phyloP scores from a whole-genome alignment of 2,113 vertebrate species.

The Dicentrarchus labrax region DNA sequence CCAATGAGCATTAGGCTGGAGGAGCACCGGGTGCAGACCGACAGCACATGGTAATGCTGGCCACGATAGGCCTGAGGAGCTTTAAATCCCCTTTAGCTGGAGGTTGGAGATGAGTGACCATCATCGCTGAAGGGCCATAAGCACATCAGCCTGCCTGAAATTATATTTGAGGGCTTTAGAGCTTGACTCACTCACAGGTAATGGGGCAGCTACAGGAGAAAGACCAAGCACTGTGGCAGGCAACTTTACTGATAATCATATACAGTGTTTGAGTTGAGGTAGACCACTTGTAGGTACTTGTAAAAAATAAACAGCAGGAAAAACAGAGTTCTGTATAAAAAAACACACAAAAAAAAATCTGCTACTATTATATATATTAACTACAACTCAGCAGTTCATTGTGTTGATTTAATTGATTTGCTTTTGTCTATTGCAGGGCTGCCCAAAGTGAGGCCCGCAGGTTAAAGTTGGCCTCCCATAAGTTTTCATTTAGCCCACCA shows the following conservation, averaged over 20 bases:
- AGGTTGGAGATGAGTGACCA: constrained; percentile 73
- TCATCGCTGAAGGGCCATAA: constrained; percentile 60
- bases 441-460: too few species aligned
- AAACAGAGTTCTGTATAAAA: background rate
- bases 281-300: constrained; percentile 24
- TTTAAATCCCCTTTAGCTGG: constrained; percentile 62
- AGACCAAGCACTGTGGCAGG: constrained; percentile 30
- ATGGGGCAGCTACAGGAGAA: constrained; percentile 49
- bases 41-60: constrained; percentile 58
- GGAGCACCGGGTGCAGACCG: constrained; percentile 32
- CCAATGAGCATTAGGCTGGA: constrained; percentile 35
- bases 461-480: too few species aligned
- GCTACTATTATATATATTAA: background rate
- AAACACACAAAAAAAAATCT: background rate
- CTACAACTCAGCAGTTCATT: background rate
- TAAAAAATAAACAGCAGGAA: constrained; percentile 31
- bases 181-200: constrained; percentile 71
- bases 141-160: constrained; percentile 65
- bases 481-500: too few species aligned
- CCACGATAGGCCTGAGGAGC: constrained; percentile 50
- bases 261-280: constrained; percentile 29
- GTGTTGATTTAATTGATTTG: background rate
- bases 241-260: constrained; percentile 52
- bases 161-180: constrained; percentile 64
- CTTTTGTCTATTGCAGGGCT: background rate